A percentile compares a stretch with the other conserved stretches of the same genome.
Evolutionary conservation across 2,888 invertebrate species (phyloP).

Genomic region (Caenorhabditis becei): DNA sequence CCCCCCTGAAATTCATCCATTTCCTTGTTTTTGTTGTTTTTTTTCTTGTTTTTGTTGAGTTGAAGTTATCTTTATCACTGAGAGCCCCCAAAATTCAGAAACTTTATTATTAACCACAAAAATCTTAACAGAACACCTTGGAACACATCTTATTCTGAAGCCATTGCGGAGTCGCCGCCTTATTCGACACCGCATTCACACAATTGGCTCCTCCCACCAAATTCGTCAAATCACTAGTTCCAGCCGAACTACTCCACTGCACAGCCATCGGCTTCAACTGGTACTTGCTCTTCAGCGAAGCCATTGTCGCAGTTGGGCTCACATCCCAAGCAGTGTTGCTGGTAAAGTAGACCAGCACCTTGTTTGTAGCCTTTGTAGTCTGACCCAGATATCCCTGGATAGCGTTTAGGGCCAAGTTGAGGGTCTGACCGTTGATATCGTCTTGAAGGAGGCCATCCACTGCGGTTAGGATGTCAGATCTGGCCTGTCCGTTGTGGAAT

Average conservation of each 20-base stretch:
- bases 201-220: conserved; percentile 57
- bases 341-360: conserved; percentile 67
- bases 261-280: conserved; percentile 63
- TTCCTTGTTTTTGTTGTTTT: neutral
- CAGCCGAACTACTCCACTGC: conserved; percentile 58
- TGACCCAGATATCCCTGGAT: conserved; percentile 60
- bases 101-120: too few relatives aligned
- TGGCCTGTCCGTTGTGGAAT: conserved; percentile 67
- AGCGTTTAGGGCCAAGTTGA: conserved; percentile 63
- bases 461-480: conserved; percentile 54
- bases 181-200: conserved; percentile 46
- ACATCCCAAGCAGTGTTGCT: conserved; percentile 67
- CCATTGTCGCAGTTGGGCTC: conserved; percentile 59
- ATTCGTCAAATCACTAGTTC: conserved; percentile 42
- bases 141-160: conserved; percentile 66
- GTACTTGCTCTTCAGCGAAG: conserved; percentile 49
- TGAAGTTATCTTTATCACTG: too few relatives aligned
- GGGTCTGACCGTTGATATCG: conserved; percentile 60
- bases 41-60: too few relatives aligned
- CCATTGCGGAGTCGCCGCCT: conserved; percentile 51
- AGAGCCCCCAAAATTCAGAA: too few relatives aligned
- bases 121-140: conserved; percentile 49
- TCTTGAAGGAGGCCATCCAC: conserved; percentile 66
- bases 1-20: too few relatives aligned
- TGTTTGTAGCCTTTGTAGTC: conserved; percentile 55